Evolutionary conservation across 2,888 invertebrate species (phyloP), one percentile per base, ranked within the genome.

Genomic region (Spodoptera picta): DNA sequence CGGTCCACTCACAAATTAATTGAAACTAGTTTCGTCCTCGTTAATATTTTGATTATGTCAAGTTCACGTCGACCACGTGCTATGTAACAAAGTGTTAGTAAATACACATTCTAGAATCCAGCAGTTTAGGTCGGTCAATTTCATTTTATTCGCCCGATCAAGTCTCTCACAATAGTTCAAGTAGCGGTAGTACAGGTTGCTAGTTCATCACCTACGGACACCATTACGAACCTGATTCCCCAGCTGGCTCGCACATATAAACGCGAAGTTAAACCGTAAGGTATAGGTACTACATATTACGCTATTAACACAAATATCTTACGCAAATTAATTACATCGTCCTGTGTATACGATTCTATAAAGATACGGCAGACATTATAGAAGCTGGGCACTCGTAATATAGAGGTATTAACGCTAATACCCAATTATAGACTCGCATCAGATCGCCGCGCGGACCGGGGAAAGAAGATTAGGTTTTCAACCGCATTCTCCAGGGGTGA

Each of bases 321-420:
- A 48, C 14, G 43, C 31, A 55, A 52, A 49, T 62, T 56, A 70
- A 61, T 60, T 62, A 43, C 47, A 4, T 36, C 47, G 50, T 47
- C 51, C 54, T 52, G 41, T 55, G 60, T 60, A 65, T 60, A 46
- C 54, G 36, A 45, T 19, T 19, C 19, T 19, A 19, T 19, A 47
- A 51, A 64, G 65, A 60, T 54, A 50, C 44, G 49, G 47, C 49
- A 48, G 52, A 49, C 59, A 62, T 63, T 67, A 71, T 71, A 61
- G 54, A 77, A 56, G 62, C 66, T 73, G 80, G 80, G 81, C 75
- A 76, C 77, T 76, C 70, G 77, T 86, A 85, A 86, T 85, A 80
- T 75, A 80, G 79, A 83, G 84, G 87, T 86, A 91, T 90, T 91
- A 90, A 83, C 86, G 83, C 77, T 92, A 91, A 91, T 92, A 92